These are phyloP conservation scores for Ferrisia virgata DNA, from an alignment of 2,888 invertebrate genomes.

Conservation along the genomic window DNA sequence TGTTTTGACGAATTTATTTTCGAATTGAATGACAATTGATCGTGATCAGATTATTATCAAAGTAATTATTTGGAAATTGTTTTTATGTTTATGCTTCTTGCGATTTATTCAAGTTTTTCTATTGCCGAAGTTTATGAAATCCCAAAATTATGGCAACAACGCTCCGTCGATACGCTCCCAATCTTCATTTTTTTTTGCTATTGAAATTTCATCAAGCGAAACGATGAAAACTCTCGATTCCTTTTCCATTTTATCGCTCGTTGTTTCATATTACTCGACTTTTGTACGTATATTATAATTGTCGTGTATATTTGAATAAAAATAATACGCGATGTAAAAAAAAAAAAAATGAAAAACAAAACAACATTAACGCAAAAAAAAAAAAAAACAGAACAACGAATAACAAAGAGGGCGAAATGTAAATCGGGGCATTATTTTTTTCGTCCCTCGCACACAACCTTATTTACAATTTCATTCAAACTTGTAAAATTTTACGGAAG, in stretches of 20 bases:
- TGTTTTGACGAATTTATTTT: no score
- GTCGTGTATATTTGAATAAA: slow-evolving; percentile 10
- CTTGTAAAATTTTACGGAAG: neutral
- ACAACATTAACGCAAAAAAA: no score
- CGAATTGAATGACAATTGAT: no score
- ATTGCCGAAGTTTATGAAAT: neutral
- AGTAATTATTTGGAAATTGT: no score
- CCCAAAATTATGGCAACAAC: neutral
- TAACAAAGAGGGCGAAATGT: neutral
- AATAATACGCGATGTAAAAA: neutral
- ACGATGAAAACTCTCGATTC: neutral
- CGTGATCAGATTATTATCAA: no score
- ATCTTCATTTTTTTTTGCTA: neutral
- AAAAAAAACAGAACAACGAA: neutral
- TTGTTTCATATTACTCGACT: neutral
- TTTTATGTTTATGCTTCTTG: no score
- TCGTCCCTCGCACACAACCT: neutral
- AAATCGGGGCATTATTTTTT: neutral
- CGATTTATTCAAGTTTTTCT: neutral
- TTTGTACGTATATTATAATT: no score
- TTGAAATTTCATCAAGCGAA: neutral
- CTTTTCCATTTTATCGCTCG: neutral
- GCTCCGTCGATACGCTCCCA: neutral
- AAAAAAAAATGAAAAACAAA: neutral
- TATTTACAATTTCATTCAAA: neutral